A percentile compares a stretch with the other conserved stretches of the same genome.
Evolutionary conservation across 2,888 invertebrate species (phyloP).

Genomic region (Pristionchus japonicus): DNA sequence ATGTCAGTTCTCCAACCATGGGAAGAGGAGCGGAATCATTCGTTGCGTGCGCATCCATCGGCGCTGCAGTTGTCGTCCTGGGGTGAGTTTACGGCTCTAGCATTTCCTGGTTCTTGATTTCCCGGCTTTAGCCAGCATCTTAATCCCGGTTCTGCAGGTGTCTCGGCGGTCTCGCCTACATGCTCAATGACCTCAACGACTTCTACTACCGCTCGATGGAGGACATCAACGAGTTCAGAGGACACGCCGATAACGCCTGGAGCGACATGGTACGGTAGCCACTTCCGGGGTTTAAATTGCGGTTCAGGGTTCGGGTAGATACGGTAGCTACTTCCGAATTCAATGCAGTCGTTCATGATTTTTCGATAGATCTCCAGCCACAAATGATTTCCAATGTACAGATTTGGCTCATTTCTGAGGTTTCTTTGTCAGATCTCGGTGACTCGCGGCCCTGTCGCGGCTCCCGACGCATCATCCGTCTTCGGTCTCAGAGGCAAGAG

Average conservation of each 20-base stretch:
- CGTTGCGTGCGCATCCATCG: conserved; percentile 29
- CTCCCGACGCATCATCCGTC: neutral
- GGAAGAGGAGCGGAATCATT: conserved; percentile 29
- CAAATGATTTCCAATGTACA: too few relatives aligned
- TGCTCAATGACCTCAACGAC: conserved; percentile 47
- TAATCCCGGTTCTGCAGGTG: conserved; percentile 13
- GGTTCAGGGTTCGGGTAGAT: too few relatives aligned
- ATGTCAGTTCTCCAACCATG: conserved; percentile 37
- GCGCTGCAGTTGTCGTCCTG: conserved; percentile 14
- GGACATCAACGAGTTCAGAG: conserved; percentile 43
- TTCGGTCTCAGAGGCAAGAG: conserved; percentile 44
- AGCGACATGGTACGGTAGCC: neutral
- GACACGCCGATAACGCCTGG: conserved; percentile 39
- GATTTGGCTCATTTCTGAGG: too few relatives aligned
- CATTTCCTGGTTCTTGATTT: neutral
- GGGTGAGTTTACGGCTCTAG: neutral
- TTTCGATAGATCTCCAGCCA: too few relatives aligned
- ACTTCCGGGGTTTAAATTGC: neutral
- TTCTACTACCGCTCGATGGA: conserved; percentile 44
- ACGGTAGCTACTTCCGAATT: too few relatives aligned
- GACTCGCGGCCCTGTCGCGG: conserved; percentile 32
- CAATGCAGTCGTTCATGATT: too few relatives aligned
- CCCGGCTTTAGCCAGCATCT: neutral
- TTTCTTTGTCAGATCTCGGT: neutral
- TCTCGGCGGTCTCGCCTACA: conserved; percentile 44